These are phyloP conservation scores for Sisor rabdophorus DNA, from an alignment of 2,113 vertebrate genomes.

Conservation along the genomic window DNA sequence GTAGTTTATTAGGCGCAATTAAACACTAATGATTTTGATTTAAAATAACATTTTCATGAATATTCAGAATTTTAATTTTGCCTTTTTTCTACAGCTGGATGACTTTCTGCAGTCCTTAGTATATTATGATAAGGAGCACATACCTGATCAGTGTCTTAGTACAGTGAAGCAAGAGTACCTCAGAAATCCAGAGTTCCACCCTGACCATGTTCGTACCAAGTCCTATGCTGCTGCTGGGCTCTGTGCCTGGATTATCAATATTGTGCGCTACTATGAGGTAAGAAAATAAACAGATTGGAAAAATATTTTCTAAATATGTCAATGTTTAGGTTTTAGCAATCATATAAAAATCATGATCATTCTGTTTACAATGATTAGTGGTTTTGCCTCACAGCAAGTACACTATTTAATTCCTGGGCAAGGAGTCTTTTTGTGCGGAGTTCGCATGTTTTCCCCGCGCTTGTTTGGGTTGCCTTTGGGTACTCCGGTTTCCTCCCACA, in stretches of 20 bases:
- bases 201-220: conserved; percentile 74
- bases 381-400: no score
- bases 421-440: no score
- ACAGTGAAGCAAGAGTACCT: conserved; percentile 76
- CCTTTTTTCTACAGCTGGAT: conserved; percentile 65
- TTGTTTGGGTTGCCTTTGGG: no score
- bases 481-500: no score
- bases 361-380: background rate
- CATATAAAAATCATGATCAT: background rate
- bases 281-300: conserved; percentile 14
- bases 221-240: conserved; percentile 81
- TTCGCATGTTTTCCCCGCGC: no score
- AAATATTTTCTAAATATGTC: background rate
- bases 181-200: conserved; percentile 76
- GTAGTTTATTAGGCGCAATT: conserved; percentile 16
- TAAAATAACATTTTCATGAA: background rate
- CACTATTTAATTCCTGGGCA: no score
- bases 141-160: conserved; percentile 76
- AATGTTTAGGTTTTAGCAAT: background rate
- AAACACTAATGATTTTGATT: background rate
- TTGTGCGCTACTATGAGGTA: conserved; percentile 78
- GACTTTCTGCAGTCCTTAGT: conserved; percentile 78
- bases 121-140: conserved; percentile 78
- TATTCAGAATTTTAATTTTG: background rate
- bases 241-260: conserved; percentile 80